Conservation (phyloP, 2,113 vertebrate species). For the Xiphorhynchus elegans region DNA sequence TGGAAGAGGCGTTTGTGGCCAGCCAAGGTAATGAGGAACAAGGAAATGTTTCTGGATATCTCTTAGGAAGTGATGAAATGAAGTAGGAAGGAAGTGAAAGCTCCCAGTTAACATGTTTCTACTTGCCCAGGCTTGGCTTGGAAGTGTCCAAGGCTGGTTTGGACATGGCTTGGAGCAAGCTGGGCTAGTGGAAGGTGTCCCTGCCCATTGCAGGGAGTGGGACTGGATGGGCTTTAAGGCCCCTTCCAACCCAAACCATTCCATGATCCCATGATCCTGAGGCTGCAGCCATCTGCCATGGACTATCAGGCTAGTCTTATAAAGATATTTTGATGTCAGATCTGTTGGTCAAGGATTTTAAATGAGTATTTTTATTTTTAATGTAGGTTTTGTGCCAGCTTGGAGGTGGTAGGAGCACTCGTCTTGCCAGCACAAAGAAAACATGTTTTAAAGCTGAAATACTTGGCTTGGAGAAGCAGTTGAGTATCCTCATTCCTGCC, state of each 20-base stretch:
- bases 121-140: background rate
- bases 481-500: constrained; percentile 43
- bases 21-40: constrained; percentile 69
- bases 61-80: background rate
- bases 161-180: accelerated
- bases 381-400: constrained; percentile 62
- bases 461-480: constrained; percentile 72
- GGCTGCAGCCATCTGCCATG: accelerated
- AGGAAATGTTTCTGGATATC: background rate
- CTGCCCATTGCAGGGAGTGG: background rate
- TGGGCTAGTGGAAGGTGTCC: background rate
- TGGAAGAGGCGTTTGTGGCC: constrained; percentile 78
- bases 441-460: constrained; percentile 67
- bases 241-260: background rate
- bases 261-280: background rate
- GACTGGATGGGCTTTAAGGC: background rate
- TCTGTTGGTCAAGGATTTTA: background rate
- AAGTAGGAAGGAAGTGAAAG: background rate
- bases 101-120: accelerated
- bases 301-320: accelerated
- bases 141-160: background rate
- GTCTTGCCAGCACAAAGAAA: background rate
- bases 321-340: background rate
- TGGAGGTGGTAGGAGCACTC: background rate
- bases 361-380: background rate